Percentiles rank a stretch among this genome's conserved stretches.
phyloP scores from a whole-genome alignment of 2,113 vertebrate genomes.

The Amazona guildingii region DNA sequence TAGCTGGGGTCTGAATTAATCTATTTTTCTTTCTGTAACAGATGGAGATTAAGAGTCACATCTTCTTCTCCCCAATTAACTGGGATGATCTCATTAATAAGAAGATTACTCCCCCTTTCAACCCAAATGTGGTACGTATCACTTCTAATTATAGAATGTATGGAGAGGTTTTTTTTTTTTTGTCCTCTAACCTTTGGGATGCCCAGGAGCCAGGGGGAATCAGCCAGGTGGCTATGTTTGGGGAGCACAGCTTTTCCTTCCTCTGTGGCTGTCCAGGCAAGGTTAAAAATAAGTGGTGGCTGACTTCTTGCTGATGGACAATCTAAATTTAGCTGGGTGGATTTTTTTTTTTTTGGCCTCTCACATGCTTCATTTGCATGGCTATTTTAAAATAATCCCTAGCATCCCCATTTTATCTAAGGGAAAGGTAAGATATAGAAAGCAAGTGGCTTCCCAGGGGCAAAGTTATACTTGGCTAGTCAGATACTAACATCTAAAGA shows the following conservation, averaged over 20 bases:
- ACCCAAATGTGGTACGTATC: conserved; percentile 95
- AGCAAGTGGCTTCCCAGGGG: not conserved
- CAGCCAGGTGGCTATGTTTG: not conserved
- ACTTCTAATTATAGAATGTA: conserved; percentile 30
- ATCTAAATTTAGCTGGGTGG: not conserved
- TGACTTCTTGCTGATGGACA: not conserved
- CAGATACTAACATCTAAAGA: not conserved
- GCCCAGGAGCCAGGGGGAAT: not conserved
- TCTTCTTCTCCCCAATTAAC: conserved; percentile 99
- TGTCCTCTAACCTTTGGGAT: not conserved
- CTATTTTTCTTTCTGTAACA: conserved; percentile 71
- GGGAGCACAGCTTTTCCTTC: not conserved
- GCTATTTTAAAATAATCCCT: not conserved
- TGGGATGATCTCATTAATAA: conserved; percentile 99
- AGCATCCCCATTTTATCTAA: not conserved
- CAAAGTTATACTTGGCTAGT: not conserved
- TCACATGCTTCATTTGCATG: not conserved
- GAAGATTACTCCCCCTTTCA: conserved; percentile 98
- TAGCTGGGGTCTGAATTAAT: conserved; percentile 52
- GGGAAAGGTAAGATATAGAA: not conserved
- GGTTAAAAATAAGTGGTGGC: not conserved
- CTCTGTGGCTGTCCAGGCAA: not conserved
- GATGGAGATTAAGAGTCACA: conserved; percentile 96
- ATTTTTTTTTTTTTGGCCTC: not conserved
- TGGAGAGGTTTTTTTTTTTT: not conserved